Conservation (phyloP, 2,888 invertebrate genomes). For the Xanthorhoe designata region DNA sequence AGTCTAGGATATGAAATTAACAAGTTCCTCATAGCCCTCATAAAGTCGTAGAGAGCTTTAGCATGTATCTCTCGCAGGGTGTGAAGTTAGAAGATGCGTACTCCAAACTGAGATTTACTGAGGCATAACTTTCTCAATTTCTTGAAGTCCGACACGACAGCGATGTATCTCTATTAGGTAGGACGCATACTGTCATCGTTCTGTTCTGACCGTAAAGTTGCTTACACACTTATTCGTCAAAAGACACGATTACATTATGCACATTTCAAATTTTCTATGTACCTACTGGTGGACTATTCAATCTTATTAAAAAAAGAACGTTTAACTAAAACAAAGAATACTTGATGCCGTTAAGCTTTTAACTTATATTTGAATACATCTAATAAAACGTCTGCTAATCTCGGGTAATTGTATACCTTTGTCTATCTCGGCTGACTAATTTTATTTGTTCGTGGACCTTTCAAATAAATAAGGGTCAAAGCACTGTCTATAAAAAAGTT, state of each 20-base stretch:
- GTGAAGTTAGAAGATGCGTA: conserved; percentile 40
- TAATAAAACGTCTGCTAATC: conserved; percentile 24
- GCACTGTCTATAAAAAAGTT: conserved; percentile 16
- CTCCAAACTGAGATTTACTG: conserved; percentile 32
- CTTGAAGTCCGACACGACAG: conserved; percentile 26
- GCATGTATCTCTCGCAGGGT: conserved; percentile 30
- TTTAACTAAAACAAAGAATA: not conserved
- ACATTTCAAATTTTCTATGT: not conserved
- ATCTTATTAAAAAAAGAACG: not conserved
- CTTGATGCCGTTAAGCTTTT: not conserved
- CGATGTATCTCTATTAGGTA: conserved; percentile 10
- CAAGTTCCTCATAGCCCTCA: conserved; percentile 47
- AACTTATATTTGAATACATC: conserved; percentile 4
- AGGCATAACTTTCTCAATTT: conserved; percentile 25
- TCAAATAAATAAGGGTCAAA: conserved; percentile 22
- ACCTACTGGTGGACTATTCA: not conserved
- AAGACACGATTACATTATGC: not conserved
- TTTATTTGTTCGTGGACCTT: conserved; percentile 25
- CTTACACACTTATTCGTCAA: not conserved
- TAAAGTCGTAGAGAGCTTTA: conserved; percentile 26
- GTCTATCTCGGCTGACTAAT: conserved; percentile 28
- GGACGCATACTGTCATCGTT: conserved; percentile 1
- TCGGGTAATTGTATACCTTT: conserved; percentile 25
- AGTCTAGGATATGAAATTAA: conserved; percentile 49
- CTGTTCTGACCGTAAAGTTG: not conserved